phyloP scores from a whole-genome alignment of 2,888 invertebrate genomes.

The Andrena minutula region DNA sequence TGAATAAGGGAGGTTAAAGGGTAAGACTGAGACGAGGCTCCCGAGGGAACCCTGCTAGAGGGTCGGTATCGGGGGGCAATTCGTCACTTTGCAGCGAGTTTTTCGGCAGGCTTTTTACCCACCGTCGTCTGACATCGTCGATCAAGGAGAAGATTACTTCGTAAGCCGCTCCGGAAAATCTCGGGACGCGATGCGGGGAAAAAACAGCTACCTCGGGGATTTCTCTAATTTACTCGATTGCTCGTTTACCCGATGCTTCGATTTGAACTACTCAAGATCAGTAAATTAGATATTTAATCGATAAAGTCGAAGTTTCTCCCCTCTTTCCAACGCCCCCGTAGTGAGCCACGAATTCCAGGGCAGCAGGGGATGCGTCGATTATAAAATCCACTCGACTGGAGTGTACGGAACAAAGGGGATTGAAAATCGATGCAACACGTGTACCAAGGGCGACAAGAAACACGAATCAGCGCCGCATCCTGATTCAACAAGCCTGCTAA shows the following conservation, averaged over 20 bases:
- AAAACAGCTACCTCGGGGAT: slow-evolving; percentile 12
- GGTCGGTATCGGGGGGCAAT: slow-evolving; percentile 59
- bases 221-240: slow-evolving; percentile 44
- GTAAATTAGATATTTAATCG: neutral
- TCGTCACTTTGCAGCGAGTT: slow-evolving; percentile 57
- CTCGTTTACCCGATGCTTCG: slow-evolving; percentile 18
- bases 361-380: neutral
- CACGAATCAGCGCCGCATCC: slow-evolving; percentile 17
- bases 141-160: slow-evolving; percentile 55
- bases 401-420: neutral
- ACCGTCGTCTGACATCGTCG: slow-evolving; percentile 41
- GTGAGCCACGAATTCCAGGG: neutral
- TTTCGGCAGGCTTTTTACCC: slow-evolving; percentile 48
- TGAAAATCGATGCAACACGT: slow-evolving; percentile 29
- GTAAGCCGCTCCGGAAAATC: slow-evolving; percentile 45
- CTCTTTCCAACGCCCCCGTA: too few species aligned
- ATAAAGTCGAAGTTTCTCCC: too few species aligned
- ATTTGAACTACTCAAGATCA: neutral
- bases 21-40: slow-evolving; percentile 22
- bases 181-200: slow-evolving; percentile 4
- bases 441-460: neutral
- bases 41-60: slow-evolving; percentile 27
- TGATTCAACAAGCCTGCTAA: slow-evolving; percentile 10
- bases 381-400: neutral
- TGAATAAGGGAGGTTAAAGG: slow-evolving; percentile 53